Conservation (phyloP, 2,797 vertebrate genomes). For the Diplodus puntazzo region DNA sequence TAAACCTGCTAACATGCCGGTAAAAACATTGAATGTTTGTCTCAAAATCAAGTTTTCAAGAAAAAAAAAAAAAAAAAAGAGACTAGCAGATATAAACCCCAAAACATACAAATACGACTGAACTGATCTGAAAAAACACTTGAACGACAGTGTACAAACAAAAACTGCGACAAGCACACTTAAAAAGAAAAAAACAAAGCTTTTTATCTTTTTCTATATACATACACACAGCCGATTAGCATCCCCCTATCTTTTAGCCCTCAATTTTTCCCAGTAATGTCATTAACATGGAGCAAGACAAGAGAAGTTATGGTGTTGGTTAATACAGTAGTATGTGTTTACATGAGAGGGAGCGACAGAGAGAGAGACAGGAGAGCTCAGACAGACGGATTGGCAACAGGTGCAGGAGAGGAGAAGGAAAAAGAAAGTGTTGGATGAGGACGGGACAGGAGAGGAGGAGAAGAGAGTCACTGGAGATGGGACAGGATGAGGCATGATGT, state of each 20-base stretch:
- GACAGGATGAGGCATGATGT: conserved; percentile 14
- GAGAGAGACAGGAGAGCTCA: conserved; percentile 47
- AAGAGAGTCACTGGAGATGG: conserved; percentile 22
- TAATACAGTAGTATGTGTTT: conserved; percentile 79
- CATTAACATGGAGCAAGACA: conserved; percentile 70
- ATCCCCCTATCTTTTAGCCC: conserved; percentile 64
- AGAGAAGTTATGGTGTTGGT: conserved; percentile 70
- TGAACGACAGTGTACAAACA: conserved; percentile 73
- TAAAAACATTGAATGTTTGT: conserved; percentile 71
- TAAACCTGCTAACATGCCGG: conserved; percentile 77
- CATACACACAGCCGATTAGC: conserved; percentile 70
- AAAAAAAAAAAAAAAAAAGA: conserved; percentile 1
- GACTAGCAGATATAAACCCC: conserved; percentile 76
- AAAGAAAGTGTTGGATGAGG: background rate
- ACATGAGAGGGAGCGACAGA: conserved; percentile 61
- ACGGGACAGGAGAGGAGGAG: background rate
- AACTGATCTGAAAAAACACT: conserved; percentile 75
- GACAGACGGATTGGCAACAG: conserved; percentile 36
- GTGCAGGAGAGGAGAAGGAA: conserved; percentile 15
- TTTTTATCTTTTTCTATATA: conserved; percentile 74
- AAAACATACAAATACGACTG: conserved; percentile 74
- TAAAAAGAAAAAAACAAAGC: conserved; percentile 36
- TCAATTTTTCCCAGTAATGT: conserved; percentile 52
- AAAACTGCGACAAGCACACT: conserved; percentile 72
- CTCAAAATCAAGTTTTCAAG: conserved; percentile 63